Evolutionary conservation across 2,797 vertebrate species (phyloP), one percentile per base, ranked within the genome.

Genomic region (Agapornis canus): DNA sequence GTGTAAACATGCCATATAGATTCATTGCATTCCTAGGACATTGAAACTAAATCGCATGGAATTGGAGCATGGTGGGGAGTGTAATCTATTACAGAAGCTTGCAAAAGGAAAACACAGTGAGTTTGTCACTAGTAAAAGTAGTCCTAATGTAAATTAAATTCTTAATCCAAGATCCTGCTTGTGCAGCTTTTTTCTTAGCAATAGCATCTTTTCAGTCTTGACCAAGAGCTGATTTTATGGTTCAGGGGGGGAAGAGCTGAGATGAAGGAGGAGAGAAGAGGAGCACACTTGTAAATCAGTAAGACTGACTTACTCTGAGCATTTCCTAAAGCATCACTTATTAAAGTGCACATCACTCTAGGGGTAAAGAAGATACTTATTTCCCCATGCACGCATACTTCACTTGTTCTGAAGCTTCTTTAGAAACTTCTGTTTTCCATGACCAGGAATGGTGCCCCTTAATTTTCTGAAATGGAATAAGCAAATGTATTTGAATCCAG

Each of bases 341-440:
- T 29, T 2, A 1, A 80, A 61, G 39, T 9, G 2, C 31, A 27
- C 20, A 7, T 75, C 51, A 31, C 9, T 16, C 19, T 76, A 14
- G 31, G 66, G 31, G 29, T 72, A 21, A 86, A 79, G 21, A 49
- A 4, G 42, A 17, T 32, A 48, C 3, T n/a, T 17, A 5, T 5
- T 2, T 0, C 0, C 0, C 3, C 5, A 1, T 5, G 10, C 3
- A 0, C 5, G 1, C 8, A 5, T 3, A 0, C 23, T 45, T 81
- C 19, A 4, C 25, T 86, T 69, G 29, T 52, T 92, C 80, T 72
- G 70, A 39, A 25, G 14, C 25, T 65, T 35, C 32, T 35, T 35
- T 57, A 57, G 54, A 35, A 57, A 25, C 21, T 92, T 8, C 16
- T 6, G 48, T 86, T 81, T 68, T 20, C 29, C 37, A 13, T 54